Base-by-base conservation (phyloP, 2,113 vertebrate genomes). In the Orientallactaga bullata region DNA sequence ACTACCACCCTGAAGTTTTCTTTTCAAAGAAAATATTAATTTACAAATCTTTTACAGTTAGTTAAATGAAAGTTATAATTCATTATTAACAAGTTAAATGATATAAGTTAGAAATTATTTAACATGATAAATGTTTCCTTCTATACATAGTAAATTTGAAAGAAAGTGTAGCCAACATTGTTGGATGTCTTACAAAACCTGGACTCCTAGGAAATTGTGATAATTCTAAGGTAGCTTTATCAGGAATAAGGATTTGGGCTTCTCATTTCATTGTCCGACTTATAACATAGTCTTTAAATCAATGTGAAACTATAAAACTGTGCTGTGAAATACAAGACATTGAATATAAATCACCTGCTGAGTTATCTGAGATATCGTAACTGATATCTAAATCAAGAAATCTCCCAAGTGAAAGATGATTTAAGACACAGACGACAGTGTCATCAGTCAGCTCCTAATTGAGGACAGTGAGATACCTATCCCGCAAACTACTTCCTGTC, bases 401-500 rank as follows among this genome's bases (percentile, higher is more conserved):
- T 94, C 51, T 65, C 83, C 23, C 21, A 63, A 58, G 5, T 55
- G 73, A 90, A 76, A 69, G 74, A 93, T 37, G 42, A 85, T 30
- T 79, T 83, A 93, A 74, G 74, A 94, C 61, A 89, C 16, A 77
- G 60, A 95, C 73, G 13, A 39, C 3, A 15, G 89, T 8, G 32
- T 85, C 74, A 87, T 90, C 61, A 21, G 83, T 87, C 83, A 88
- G 47, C 85, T 92, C 95, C 90, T 95, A 85, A 95, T 10, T 94
- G 85, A 82, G 55, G 69, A 76, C 81, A 89, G 82, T 66, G 82
- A 95, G 37, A 93, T 39, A 93, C 63, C 51, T n/a, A 37, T 63
- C 61, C 39, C 11, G n/a, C 58, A 92, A 94, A 80, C 85, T 76
- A 86, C 72, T 97, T 97, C 95, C 88, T 69, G 82, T 92, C 90